Base-by-base conservation (phyloP, 2,888 invertebrate species). In the Galerucella calmariensis region DNA sequence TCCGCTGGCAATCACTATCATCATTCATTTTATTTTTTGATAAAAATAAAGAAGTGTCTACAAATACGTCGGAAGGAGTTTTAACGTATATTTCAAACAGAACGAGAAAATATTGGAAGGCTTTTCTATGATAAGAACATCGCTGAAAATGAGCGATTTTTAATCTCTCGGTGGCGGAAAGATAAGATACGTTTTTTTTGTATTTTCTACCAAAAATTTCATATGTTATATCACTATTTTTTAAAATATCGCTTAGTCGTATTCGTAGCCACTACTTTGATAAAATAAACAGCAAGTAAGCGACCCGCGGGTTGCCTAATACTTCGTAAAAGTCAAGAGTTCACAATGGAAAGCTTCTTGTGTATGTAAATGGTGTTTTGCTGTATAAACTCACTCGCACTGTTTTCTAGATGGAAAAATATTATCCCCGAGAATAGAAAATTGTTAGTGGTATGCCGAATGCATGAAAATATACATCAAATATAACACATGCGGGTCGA, bases 331-430 rank as follows among this genome's bases (percentile, higher is more conserved):
- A 65, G 53, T 56, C 71, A 65, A 48, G 65, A 66, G 65, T 58
- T 44, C 44, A 41, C 20, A 58, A 65, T 58, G 27, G 46, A 58
- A 11, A 65, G 53, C 56, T 71, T 53, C 44, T 71, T 66, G 58
- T 69, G 66, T 67, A 75, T 75, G 75, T 69, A 75, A 75, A 75
- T 69, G 72, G 69, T 62, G 53, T 75, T 73, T 75, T 73, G 69
- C 67, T 75, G 75, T 75, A 20, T 20, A 75, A 75, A 75, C 72
- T 70, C 51, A 66, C 51, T 65, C 72, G 67, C 46, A 66, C 67
- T 59, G 56, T 44, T 56, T 35, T 41, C 46, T 65, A 16, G 71
- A 71, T 71, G 71, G 67, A 68, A 75, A 75, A 75, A 75, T 75
- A 75, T 75, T 72, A 69, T 69, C 35, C 61, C 16, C 65, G 75